Evolutionary conservation across 2,888 invertebrate species (phyloP).

Genomic region (Heliconius hortense): DNA sequence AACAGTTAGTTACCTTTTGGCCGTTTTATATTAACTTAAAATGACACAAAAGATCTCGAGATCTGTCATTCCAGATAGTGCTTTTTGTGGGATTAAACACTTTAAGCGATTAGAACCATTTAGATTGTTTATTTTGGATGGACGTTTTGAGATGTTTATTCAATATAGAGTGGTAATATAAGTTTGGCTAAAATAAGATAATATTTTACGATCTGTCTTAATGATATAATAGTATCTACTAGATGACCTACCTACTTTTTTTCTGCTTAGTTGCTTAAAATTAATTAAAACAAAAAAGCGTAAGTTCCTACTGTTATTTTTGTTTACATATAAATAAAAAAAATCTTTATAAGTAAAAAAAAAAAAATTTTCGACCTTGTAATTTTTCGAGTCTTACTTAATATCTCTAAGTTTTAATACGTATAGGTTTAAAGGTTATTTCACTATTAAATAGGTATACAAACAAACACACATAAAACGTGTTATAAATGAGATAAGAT

Average conservation of each 20-base stretch:
- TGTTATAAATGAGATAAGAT: neutral
- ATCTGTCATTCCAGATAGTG: conserved; percentile 74
- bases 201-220: neutral
- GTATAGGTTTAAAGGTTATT: neutral
- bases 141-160: conserved; percentile 22
- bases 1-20: conserved; percentile 34
- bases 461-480: neutral
- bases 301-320: too few relatives aligned
- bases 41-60: conserved; percentile 61
- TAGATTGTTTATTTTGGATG: conserved; percentile 51
- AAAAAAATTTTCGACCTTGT: too few relatives aligned
- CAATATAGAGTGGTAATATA: neutral
- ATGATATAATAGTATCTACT: neutral
- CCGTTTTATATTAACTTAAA: conserved; percentile 33
- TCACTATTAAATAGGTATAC: too few relatives aligned
- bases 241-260: neutral
- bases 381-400: neutral
- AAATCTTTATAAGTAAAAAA: too few relatives aligned
- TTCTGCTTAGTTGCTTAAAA: neutral
- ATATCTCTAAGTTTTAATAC: neutral
- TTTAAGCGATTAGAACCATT: conserved; percentile 53
- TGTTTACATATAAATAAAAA: too few relatives aligned
- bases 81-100: conserved; percentile 68
- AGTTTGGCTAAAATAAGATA: neutral
- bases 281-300: neutral